Evolutionary conservation across 2,113 vertebrate genomes (phyloP).

Genomic region (Psilopogon haemacephalus): DNA sequence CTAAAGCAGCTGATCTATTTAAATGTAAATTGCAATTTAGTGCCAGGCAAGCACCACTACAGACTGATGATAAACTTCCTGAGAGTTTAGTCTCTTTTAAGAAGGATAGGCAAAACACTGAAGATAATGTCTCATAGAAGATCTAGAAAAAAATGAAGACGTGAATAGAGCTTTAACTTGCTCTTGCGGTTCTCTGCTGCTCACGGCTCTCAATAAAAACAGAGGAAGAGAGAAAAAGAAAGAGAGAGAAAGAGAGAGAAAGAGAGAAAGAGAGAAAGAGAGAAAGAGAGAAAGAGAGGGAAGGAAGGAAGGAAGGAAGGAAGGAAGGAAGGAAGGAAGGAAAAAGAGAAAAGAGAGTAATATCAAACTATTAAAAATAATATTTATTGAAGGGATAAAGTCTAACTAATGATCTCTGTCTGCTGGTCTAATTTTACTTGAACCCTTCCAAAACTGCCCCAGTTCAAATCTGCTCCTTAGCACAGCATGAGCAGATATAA

Average conservation of each 20-base stretch:
- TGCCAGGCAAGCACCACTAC: background rate
- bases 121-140: background rate
- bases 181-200: background rate
- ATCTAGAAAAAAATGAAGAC: background rate
- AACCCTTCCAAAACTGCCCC: background rate
- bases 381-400: background rate
- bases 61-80: slow-evolving; percentile 6
- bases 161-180: background rate
- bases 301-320: background rate
- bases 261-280: background rate
- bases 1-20: background rate
- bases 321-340: background rate
- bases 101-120: background rate
- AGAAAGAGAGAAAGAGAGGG: background rate
- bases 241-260: no score
- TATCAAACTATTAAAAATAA: background rate
- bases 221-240: background rate
- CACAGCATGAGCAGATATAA: background rate
- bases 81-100: background rate
- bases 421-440: background rate
- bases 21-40: slow-evolving; percentile 2
- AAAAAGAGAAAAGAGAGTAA: background rate
- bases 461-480: background rate
- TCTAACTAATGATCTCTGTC: background rate
- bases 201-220: background rate